phyloP scores from a whole-genome alignment of 2,797 vertebrate genomes.

The Amblyraja radiata region DNA sequence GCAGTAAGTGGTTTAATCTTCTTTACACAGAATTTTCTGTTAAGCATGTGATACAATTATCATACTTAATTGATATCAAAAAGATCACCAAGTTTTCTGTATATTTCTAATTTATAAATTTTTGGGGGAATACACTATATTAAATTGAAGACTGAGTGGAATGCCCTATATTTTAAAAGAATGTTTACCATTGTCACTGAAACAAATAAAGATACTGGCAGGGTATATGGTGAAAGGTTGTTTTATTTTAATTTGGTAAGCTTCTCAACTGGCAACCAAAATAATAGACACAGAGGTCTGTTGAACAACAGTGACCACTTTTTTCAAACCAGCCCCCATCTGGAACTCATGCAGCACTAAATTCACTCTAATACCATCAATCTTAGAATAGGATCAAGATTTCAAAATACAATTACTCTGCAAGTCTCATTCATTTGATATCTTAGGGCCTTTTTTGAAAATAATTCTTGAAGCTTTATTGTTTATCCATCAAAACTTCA shows the following conservation, averaged over 20 bases:
- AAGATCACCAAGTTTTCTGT: neutral
- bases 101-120: neutral
- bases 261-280: neutral
- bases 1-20: slow-evolving; percentile 61
- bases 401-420: neutral
- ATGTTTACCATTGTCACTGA: neutral
- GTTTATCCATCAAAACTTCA: neutral
- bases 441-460: neutral
- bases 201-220: neutral
- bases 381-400: too few relatives aligned
- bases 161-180: neutral
- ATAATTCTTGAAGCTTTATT: neutral
- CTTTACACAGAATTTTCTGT: neutral
- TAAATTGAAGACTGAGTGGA: neutral
- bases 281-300: neutral
- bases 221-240: neutral
- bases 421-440: neutral
- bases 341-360: neutral
- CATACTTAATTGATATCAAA: neutral
- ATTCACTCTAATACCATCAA: neutral
- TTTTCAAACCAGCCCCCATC: neutral
- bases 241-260: neutral
- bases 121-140: neutral
- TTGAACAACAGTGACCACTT: neutral
- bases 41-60: neutral